Percentiles rank a stretch among this genome's conserved stretches.
Conservation (phyloP, 2,888 invertebrate species). For the Aleiodes leptofemur region DNA sequence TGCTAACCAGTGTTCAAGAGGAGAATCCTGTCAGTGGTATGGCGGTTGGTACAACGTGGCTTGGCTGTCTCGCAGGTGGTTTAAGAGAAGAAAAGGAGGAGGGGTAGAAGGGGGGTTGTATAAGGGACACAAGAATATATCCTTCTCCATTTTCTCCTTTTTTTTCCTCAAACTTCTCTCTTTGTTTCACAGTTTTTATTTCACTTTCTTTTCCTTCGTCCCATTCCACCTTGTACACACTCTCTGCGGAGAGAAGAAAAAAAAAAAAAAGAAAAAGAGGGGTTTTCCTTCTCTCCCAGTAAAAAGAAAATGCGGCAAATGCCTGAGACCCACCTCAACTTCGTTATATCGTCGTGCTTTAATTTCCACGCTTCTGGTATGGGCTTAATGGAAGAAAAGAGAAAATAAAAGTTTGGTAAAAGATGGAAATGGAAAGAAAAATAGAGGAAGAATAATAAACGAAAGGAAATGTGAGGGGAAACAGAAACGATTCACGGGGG, state of each 20-base stretch:
- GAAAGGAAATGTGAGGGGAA: constrained; percentile 35
- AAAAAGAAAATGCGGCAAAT: constrained; percentile 62
- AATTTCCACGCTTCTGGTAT: constrained; percentile 57
- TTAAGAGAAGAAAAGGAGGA: constrained; percentile 39
- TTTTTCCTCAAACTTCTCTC: constrained; percentile 21
- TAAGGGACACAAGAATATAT: too few species aligned
- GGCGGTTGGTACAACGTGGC: constrained; percentile 38
- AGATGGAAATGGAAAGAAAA: constrained; percentile 35
- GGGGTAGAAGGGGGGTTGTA: constrained; percentile 21
- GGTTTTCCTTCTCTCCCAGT: constrained; percentile 35
- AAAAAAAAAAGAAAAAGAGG: too few species aligned
- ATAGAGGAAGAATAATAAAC: constrained; percentile 29
- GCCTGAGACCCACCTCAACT: constrained; percentile 61
- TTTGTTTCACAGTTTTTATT: constrained; percentile 19
- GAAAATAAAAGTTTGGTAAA: constrained; percentile 17
- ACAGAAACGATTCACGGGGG: not conserved
- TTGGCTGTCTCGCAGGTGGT: constrained; percentile 42
- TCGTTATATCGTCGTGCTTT: constrained; percentile 63
- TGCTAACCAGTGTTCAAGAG: constrained; percentile 60
- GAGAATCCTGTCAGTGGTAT: constrained; percentile 45
- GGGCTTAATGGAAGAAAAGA: constrained; percentile 30
- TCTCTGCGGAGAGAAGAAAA: not conserved
- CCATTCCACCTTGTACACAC: constrained; percentile 15
- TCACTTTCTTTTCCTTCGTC: constrained; percentile 21
- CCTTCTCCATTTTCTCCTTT: not conserved